Conservation (phyloP, 2,888 invertebrate species). For the Lingula anatina region DNA sequence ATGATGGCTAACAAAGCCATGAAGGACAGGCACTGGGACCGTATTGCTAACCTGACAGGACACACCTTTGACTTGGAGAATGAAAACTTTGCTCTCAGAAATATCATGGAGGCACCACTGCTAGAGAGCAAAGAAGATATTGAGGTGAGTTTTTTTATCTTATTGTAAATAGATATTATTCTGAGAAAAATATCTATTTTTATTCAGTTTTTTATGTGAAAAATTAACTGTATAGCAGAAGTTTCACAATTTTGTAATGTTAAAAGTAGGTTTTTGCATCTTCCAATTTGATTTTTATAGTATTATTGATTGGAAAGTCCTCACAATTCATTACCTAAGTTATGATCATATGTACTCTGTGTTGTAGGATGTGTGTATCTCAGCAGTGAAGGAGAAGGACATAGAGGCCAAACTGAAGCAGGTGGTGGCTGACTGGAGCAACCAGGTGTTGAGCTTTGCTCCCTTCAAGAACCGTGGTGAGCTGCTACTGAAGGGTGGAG, state of each 20-base stretch:
- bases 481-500: constrained; percentile 66
- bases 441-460: constrained; percentile 67
- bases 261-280: too few species aligned
- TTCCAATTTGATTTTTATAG: too few species aligned
- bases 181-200: too few species aligned
- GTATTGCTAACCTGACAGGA: constrained; percentile 59
- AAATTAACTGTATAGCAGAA: too few species aligned
- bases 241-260: too few species aligned
- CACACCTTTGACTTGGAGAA: constrained; percentile 75
- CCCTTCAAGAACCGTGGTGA: constrained; percentile 79
- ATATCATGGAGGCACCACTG: constrained; percentile 79
- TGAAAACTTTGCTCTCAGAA: constrained; percentile 71
- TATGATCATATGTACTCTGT: too few species aligned
- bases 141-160: constrained; percentile 61
- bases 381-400: constrained; percentile 84
- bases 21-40: constrained; percentile 75
- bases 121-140: constrained; percentile 79
- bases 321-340: background rate
- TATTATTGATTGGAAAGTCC: background rate
- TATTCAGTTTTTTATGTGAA: too few species aligned
- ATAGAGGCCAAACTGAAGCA: constrained; percentile 83
- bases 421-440: constrained; percentile 74
- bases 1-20: constrained; percentile 83
- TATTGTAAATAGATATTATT: too few species aligned
- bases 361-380: constrained; percentile 76